Conservation (phyloP, 2,113 vertebrate species). For the Calypte anna region DNA sequence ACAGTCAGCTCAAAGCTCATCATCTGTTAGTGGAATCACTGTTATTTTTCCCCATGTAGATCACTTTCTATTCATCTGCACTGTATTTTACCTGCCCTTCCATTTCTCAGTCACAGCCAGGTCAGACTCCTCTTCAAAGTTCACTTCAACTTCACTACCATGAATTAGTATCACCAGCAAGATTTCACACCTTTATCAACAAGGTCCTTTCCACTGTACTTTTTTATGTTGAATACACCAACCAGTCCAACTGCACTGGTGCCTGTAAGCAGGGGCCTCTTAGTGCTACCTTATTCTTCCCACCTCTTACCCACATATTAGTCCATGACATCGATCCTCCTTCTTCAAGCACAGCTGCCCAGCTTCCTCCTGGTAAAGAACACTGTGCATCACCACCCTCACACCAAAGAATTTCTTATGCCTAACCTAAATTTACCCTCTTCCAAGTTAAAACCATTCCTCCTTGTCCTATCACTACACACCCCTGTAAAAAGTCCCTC, state of each 20-base stretch:
- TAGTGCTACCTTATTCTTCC: background rate
- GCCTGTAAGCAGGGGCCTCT: background rate
- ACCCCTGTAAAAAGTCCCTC: too few species aligned
- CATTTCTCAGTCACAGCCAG: background rate
- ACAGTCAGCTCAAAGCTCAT: background rate
- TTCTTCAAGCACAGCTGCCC: background rate
- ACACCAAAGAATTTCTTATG: too few species aligned
- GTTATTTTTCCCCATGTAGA: background rate
- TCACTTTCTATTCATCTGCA: background rate
- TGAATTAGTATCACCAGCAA: background rate
- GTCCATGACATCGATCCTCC: background rate
- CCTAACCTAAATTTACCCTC: too few species aligned
- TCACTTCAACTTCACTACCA: background rate
- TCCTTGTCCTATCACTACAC: too few species aligned
- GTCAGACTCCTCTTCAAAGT: background rate
- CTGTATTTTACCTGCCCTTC: background rate
- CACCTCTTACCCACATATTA: background rate
- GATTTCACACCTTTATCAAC: background rate
- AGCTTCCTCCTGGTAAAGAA: background rate
- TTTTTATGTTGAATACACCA: background rate
- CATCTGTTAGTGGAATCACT: background rate
- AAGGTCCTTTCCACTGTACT: background rate
- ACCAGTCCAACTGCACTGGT: background rate
- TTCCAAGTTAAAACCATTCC: too few species aligned
- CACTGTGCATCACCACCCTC: rapidly evolving